Evolutionary conservation across 1,140 invertebrate species (phyloP).

Genomic region (Paralvinella palmiformis): DNA sequence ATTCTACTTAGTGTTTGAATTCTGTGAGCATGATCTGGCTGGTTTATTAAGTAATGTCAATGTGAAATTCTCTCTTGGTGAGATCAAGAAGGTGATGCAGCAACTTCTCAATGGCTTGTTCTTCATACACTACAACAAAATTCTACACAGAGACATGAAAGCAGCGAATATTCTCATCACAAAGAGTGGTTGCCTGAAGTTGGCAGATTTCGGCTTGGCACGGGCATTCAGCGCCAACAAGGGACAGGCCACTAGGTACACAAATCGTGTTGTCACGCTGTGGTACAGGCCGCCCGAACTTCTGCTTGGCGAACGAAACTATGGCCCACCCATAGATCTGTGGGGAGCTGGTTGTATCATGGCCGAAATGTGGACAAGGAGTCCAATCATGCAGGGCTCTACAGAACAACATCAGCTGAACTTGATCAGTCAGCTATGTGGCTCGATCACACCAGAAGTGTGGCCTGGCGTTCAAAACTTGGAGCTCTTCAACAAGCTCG

Average conservation of each 20-base stretch:
- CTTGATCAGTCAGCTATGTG: slow-evolving; percentile 92
- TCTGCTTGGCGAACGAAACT: slow-evolving; percentile 82
- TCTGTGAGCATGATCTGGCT: slow-evolving; percentile 98
- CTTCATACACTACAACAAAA: slow-evolving; percentile 95
- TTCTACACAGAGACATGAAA: slow-evolving; percentile 95
- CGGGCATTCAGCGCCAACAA: slow-evolving; percentile 86
- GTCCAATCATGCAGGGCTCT: slow-evolving; percentile 73
- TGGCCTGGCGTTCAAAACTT: slow-evolving; percentile 94
- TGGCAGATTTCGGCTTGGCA: slow-evolving; percentile 57
- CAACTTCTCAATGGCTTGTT: slow-evolving; percentile 94
- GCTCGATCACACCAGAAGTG: slow-evolving; percentile 82
- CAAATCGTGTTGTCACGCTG: slow-evolving; percentile 94
- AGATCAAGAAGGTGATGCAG: slow-evolving; percentile 97
- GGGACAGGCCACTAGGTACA: slow-evolving; percentile 82
- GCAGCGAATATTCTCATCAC: slow-evolving; percentile 98
- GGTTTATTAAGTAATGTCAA: slow-evolving; percentile 92
- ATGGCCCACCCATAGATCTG: slow-evolving; percentile 90
- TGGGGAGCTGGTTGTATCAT: slow-evolving; percentile 99
- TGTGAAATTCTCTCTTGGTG: slow-evolving; percentile 90
- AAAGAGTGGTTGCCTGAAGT: slow-evolving; percentile 76
- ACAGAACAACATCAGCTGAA: slow-evolving; percentile 94
- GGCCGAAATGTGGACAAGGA: slow-evolving; percentile 98
- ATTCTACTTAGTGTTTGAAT: slow-evolving; percentile 97
- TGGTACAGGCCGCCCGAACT: slow-evolving; percentile 95
- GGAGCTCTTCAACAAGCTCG: slow-evolving; percentile 85